Base-by-base conservation (phyloP, 2,113 vertebrate species). In the Peromyscus maniculatus region DNA sequence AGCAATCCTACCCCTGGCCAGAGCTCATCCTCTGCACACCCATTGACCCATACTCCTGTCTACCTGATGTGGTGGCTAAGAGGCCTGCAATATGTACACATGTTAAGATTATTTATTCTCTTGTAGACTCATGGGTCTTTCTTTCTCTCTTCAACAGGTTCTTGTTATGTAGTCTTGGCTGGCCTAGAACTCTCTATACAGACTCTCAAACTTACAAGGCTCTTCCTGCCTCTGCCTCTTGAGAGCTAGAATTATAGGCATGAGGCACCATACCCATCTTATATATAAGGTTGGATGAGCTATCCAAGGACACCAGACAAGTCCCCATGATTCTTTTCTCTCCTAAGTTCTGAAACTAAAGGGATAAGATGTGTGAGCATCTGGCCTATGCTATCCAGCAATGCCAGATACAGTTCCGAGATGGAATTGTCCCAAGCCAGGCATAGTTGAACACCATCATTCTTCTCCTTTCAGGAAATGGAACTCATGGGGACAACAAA, bases 291-390 rank as follows among this genome's bases (percentile, higher is more conserved):
- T 26, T 55, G 75, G 57, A 88, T 93, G 39, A 84, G 36, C 89
- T 89, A 62, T 46, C 46, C n/a, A 49, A 69, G 49, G 2, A 79
- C 77, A 55, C 79, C 39, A 88, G 82, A 74, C 22, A 19, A 19
- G 22, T 57, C 31, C 28, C 55, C 22, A 43, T 71, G 88, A 96
- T 75, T 87, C 36, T 74, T n/a, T 94, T 91, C 59, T 59, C 55
- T 57, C 69, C 46, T 95, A 16, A 79, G 75, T 75, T 94, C 64
- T 94, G 62, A 69, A 91, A 80, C 49, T n/a, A 66, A 95, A 94
- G 89, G 21, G 33, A 59, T 79, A 77, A 0, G 52, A 75, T 78
- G 46, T 31, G 0, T 71, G 91, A 93, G 17, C 62, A 36, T 33
- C 57, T 67, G 71, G 39, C 28, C 91, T 2, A 49, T 39, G 43